Base-by-base conservation (phyloP, 2,113 vertebrate species). In the Cromileptes altivelis region DNA sequence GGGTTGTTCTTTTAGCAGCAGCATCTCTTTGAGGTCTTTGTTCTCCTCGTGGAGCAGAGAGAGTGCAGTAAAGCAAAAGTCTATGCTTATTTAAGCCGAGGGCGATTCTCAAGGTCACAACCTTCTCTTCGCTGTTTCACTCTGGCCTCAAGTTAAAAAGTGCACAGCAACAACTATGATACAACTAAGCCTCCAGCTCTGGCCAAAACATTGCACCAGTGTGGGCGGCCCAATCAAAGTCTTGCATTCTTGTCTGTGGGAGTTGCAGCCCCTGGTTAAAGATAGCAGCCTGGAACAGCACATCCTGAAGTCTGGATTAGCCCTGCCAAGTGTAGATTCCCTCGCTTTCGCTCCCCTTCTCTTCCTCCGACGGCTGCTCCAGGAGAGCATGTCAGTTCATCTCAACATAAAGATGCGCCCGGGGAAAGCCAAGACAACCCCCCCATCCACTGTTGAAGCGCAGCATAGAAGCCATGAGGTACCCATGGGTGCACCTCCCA, bases 181-280 rank as follows among this genome's bases (percentile, higher is more conserved):
- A 86, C 78, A 86, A 79, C 72, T 47, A 23, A 85, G 90, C 90
- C 86, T 71, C 30, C 55, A 88, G 88, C 86, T 88, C 57, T 67
- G 73, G 70, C 79, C 81, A 53, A 84, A 88, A 89, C 81, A 78
- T 42, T 73, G 83, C 65, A 72, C 49, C 62, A 81, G 80, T 70
- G 92, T 92, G 84, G 92, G 91, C 75, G 84, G 82, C 58, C 80
- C 88, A 90, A 91, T 91, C 87, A 85, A 78, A 92, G 89, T 61
- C 58, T 52, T 69, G 19, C 76, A 71, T 87, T 68, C 75, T 82
- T 64, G 74, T 71, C 86, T 14, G 80, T 90, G 88, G 88, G 91
- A 89, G 91, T 25, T 76, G 70, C 65, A 87, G 87, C 85, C 84
- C 80, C 69, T 15, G 65, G 93, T 89, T 90, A 81, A 78, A 88